Evolutionary conservation across 2,888 invertebrate species (phyloP).

Genomic region (Pachliopta kotzebuea): DNA sequence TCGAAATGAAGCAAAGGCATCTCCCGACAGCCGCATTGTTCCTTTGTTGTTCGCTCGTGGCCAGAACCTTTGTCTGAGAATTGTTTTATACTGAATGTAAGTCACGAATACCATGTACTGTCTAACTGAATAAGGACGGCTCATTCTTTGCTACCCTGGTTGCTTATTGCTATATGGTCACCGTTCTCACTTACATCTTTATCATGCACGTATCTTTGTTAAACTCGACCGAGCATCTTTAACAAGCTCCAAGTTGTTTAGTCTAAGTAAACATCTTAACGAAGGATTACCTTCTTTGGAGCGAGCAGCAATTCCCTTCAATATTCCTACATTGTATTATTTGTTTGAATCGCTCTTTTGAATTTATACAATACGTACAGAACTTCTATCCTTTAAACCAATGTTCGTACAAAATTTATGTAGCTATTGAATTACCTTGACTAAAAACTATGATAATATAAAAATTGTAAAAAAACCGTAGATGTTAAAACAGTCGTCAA

Average conservation of each 20-base stretch:
- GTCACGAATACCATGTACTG: conserved; percentile 77
- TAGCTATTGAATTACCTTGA: too few relatives aligned
- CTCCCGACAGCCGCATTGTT: conserved; percentile 65
- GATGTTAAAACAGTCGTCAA: not conserved
- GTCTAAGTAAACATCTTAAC: conserved; percentile 13
- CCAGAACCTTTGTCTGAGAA: conserved; percentile 76
- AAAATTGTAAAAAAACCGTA: too few relatives aligned
- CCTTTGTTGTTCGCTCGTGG: conserved; percentile 73
- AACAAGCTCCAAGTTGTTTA: conserved; percentile 18
- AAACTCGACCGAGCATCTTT: conserved; percentile 34
- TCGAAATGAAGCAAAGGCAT: conserved; percentile 73
- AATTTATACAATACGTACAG: too few relatives aligned
- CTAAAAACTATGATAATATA: too few relatives aligned
- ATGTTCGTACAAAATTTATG: too few relatives aligned
- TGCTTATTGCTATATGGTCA: conserved; percentile 43
- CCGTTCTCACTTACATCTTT: conserved; percentile 58
- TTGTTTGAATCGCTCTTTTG: not conserved
- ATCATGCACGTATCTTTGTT: conserved; percentile 43
- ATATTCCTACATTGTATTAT: not conserved
- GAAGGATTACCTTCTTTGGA: not conserved
- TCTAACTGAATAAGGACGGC: conserved; percentile 69
- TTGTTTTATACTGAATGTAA: conserved; percentile 79
- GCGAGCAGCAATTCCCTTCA: not conserved
- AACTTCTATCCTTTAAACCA: too few relatives aligned
- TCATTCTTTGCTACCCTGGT: conserved; percentile 52